These are phyloP conservation scores for Takifugu bimaculatus DNA, from an alignment of 2,113 vertebrate genomes.

Conservation along the genomic window DNA sequence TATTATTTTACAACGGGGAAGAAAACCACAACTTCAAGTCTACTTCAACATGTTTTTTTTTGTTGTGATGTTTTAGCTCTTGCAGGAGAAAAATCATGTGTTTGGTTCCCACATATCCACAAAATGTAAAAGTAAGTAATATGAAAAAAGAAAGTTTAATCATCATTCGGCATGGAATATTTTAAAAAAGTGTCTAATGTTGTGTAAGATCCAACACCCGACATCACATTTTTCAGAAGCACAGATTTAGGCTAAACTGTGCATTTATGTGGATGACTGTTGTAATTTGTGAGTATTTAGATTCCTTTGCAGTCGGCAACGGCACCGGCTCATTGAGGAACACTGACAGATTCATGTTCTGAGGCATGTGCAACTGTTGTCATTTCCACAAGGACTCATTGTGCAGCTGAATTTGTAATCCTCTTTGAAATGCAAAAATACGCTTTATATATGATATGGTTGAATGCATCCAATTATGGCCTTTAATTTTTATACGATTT, in stretches of 20 bases:
- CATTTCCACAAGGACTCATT: conserved; percentile 52
- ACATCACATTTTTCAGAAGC: too few relatives aligned
- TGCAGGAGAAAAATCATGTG: too few relatives aligned
- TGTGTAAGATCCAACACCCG: too few relatives aligned
- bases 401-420: conserved; percentile 58
- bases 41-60: too few relatives aligned
- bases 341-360: conserved; percentile 41
- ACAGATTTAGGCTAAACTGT: conserved; percentile 5
- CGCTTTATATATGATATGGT: conserved; percentile 62
- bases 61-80: too few relatives aligned
- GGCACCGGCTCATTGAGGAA: conserved; percentile 37
- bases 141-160: too few relatives aligned
- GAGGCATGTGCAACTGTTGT: conserved; percentile 49
- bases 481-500: conserved; percentile 56
- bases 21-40: too few relatives aligned
- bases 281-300: conserved; percentile 32
- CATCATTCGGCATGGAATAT: too few relatives aligned
- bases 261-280: conserved; percentile 1
- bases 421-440: conserved; percentile 67
- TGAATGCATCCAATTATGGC: conserved; percentile 61
- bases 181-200: too few relatives aligned
- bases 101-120: too few relatives aligned
- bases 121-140: too few relatives aligned
- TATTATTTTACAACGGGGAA: too few relatives aligned
- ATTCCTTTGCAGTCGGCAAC: conserved; percentile 34